Base-by-base conservation (phyloP, 2,797 vertebrate genomes). In the Gadopsis marmoratus region DNA sequence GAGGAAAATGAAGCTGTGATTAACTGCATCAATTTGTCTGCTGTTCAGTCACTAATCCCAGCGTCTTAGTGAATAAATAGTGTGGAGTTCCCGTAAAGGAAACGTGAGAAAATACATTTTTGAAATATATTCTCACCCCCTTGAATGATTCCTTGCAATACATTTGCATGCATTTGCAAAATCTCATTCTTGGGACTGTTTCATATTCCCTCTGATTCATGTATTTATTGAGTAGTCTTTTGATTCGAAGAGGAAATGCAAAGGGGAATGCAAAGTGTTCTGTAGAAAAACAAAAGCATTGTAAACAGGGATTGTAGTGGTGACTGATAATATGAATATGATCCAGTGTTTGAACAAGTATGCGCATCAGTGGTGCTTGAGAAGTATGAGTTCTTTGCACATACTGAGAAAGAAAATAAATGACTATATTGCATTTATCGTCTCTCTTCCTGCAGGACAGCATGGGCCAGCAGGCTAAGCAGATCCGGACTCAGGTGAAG, bases 401-500 rank as follows among this genome's bases (percentile, higher is more conserved):
- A 11, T 2, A 45, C 37, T 54, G 0, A 60, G 16, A 37, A 64
- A 14, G 19, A 62, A 69, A 55, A 58, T 2, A 74, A 48, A 26
- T 33, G 10, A 41, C 43, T 65, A 2, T 71, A 35, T 33, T 55
- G 51, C 13, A 7, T 19, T 26, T 17, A 3, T 41, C 29, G 13
- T 31, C 33, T 60, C 11, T 61, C 21, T 29, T 53, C 69, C 74
- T 83, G 0, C 92, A 99, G 98, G 98, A 99, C 86, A 97, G 92
- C 84, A 97, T 99, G 96, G 95, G 95, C 29, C 97, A 97, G 79
- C 97, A 99, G 88, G 96, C 97, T 4, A 96, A 95, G 26, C 93
- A 93, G 31, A 95, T 98, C 74, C 89, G 98, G 29, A 96, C 96
- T 0, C 98, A 99, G 80, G 98, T 99, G 77, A 99, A 99, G 95